Evolutionary conservation across 2,888 invertebrate genomes (phyloP), one percentile per base, ranked within the genome.

Genomic region (Altica lythri): DNA sequence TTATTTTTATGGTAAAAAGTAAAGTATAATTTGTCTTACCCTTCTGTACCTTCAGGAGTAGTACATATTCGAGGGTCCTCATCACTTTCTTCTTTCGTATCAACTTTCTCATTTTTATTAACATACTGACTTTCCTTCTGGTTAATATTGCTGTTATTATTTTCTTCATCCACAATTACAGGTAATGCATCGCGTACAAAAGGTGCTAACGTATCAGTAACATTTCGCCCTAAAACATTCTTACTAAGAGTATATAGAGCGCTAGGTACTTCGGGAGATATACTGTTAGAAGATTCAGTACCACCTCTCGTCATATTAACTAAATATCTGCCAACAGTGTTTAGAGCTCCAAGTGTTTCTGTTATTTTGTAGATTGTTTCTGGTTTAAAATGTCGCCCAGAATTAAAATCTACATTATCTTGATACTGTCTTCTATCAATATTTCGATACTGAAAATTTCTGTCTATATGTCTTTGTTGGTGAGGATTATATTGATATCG

Each of bases 271-370:
- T 83, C 83, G 59, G 82, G 79, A 2, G 80, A 75, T 43, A 72
- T 57, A 50, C 68, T 66, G 18, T 64, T 60, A 46, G 80, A 64
- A 1, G 51, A 25, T 46, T 70, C 72, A 49, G 76, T 60, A 19
- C 63, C 78, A 12, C 75, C 74, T 5, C 85, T 75, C 0, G 87
- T 91, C 81, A 90, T 89, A 67, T 91, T 91, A 0, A 93, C 90
- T 61, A 93, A 80, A 71, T 90, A 90, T 70, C 88, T 85, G 0
- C 92, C 92, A 0, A 93, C 89, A 1, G 92, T 91, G 63, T 92
- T 92, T 10, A 93, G 80, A 2, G 92, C 92, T 22, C 92, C 92
- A 2, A 84, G 72, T 1, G 84, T 85, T 72, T 85, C 85, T 1
- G 82, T 80, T 57, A 83, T 81, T 44, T 78, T 79, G 45, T 75